phyloP scores from a whole-genome alignment of 2,888 invertebrate genomes.

The Synanthedon myopaeformis region DNA sequence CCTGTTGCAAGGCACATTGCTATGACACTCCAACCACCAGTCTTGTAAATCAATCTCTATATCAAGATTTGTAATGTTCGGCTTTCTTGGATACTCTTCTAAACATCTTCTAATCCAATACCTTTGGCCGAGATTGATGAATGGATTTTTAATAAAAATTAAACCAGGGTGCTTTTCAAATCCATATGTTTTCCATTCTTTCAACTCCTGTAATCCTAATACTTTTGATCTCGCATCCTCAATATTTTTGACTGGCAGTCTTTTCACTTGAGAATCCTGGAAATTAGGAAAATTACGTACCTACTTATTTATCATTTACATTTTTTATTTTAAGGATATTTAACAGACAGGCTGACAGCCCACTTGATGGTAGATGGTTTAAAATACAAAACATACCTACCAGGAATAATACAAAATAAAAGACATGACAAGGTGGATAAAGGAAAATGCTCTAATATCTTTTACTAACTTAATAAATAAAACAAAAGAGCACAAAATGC shows the following conservation, averaged over 20 bases:
- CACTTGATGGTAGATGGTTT: no score
- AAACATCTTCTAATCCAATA: constrained; percentile 87
- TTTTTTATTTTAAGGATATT: neutral
- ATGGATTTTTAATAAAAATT: constrained; percentile 85
- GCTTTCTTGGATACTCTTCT: constrained; percentile 79
- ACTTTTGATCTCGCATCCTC: constrained; percentile 23
- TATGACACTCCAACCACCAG: constrained; percentile 75
- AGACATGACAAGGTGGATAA: no score
- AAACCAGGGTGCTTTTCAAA: constrained; percentile 78
- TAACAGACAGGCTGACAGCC: neutral
- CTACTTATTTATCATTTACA: no score
- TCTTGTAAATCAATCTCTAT: constrained; percentile 47
- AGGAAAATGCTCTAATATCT: no score
- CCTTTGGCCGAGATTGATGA: constrained; percentile 79
- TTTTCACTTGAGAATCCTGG: no score
- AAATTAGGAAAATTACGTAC: no score
- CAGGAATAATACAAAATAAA: no score
- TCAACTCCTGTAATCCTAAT: constrained; percentile 31
- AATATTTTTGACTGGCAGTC: constrained; percentile 1
- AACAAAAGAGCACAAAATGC: no score
- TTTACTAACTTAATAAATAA: no score
- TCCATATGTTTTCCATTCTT: constrained; percentile 74
- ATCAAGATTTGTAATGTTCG: constrained; percentile 79
- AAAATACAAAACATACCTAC: no score
- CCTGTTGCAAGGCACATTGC: constrained; percentile 42